Base-by-base conservation (phyloP, 2,797 vertebrate genomes). In the Sandelia bainsii region DNA sequence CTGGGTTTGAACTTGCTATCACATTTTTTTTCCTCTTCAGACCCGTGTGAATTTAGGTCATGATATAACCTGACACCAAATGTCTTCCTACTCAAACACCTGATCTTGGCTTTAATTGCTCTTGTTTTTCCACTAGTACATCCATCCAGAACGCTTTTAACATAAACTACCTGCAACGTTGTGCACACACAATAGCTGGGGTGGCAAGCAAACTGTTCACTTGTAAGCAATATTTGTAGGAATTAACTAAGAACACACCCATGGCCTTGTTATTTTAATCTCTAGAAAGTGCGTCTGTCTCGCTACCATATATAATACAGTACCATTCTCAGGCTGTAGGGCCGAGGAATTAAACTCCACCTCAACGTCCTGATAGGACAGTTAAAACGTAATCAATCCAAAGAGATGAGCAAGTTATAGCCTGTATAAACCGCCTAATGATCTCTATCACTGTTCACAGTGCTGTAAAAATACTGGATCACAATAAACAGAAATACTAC, bases 1-100 rank as follows among this genome's bases (percentile, higher is more conserved):
- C 62, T 6, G 3, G 22, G 62, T 77, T 81, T 64, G 74, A 61
- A 65, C 53, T 6, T 61, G 11, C 48, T 0, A 39, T 61, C 50
- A 34, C 14, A 52, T 53, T 29, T 49, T 39, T 11, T 34, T 25
- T 22, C 34, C 50, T 60, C 23, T 10, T 72, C 22, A 62, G 19
- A 57, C 32, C 22, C 51, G 19, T 17, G 19, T 46, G 56, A 42
- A 49, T 46, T 74, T 32, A 57, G 52, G 27, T 12, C n/a, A 17
- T 13, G 32, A 34, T 8, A 34, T 34, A 51, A 62, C 32, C 32
- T 34, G 6, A 75, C 51, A 66, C 22, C 34, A 61, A 52, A 49
- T 29, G 5, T 39, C 19, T 17, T 48, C 12, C 5, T 1, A 52
- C 5, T 1, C 34, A 51, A 59, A 48, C 62, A 29, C 27, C 12